Base-by-base conservation (phyloP, 1,140 invertebrate species). In the Homarus americanus region DNA sequence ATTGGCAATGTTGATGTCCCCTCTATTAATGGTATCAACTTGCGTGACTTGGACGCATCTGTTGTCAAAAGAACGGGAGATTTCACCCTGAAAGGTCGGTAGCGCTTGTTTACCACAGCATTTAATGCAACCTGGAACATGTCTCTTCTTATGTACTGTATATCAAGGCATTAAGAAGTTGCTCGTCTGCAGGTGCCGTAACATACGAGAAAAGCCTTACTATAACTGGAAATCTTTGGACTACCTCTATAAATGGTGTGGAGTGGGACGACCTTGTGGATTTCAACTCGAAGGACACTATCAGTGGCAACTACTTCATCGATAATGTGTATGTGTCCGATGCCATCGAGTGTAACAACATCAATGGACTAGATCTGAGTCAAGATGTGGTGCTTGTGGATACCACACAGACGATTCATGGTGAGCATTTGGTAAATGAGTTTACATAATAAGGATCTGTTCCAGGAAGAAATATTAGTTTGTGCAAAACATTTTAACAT, bases 351-450 rank as follows among this genome's bases (percentile, higher is more conserved):
- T 32, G 69, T 53, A 72, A 86, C 44, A 34, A 76, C 20, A 76
- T 86, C 41, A 86, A 86, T 38, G 72, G 44, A 24, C 69, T 86
- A 15, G 69, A 86, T 41, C 15, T 86, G 1, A 86, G 83, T 38
- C 20, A 86, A n/a, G 83, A 86, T 53, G 83, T 86, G n/a, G 83
- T 86, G 17, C 41, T 86, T n/a, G 40, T 44, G 20, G 17, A 86
- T 53, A 53, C 69, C 9, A 12, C n/a, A 4, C 66, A 86, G 20
- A 76, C 83, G n/a, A 76, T 86, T 15, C 20, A 53, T 24, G 83
- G 83, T 76, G 40, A 53, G 83, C 34, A 15, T 66, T 1, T 28
- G 44, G n/a, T n/a, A n/a, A n/a, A n/a, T n/a, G n/a, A n/a, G n/a
- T n/a, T n/a, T n/a, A n/a, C n/a, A n/a, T n/a, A n/a, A n/a, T n/a